Base-by-base conservation (phyloP, 2,888 invertebrate genomes). In the Galerucella pusilla region DNA sequence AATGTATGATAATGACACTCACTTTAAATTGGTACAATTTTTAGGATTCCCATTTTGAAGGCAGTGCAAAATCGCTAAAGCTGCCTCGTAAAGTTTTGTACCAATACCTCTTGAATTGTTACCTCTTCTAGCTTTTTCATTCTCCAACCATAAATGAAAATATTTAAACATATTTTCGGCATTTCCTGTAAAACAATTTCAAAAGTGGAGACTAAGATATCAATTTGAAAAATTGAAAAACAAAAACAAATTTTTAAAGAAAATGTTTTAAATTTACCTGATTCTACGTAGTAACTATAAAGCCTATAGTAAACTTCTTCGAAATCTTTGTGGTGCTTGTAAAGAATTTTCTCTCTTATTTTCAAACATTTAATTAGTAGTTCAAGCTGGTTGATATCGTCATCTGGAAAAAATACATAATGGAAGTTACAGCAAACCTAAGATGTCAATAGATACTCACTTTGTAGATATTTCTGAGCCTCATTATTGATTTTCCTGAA, bases 281-380 rank as follows among this genome's bases (percentile, higher is more conserved):
- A 83, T 72, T 87, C 86, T 7, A 90, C 89, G 81, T 90, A 89
- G 79, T 89, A 89, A 79, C 88, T 88, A 70, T 90, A 91, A 54
- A 91, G 84, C 57, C 88, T 85, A 65, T 85, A 85, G 76, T 85
- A 84, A 57, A 83, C 82, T 68, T 85, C 84, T 75, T 85, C 84
- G 63, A 91, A 85, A 76, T 89, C 87, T 72, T 88, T 87, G 82
- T 92, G 90, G 81, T 90, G 86, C 81, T 88, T 88, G 79, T 89
- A 90, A 61, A 91, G 85, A 61, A 89, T 83, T 76, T 87, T 86
- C 77, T 87, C 85, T 71, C 89, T 84, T 49, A 90, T 84, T 76
- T 85, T 84, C 74, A 89, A 85, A 84, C 90, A 89, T 78, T 86
- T 83, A 68, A 88, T 83, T 52, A 91, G 84, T 64, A 85, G 83